Evolutionary conservation across 1,140 invertebrate genomes (phyloP), one percentile per base, ranked within the genome.

Genomic region (Micrasema minimum): DNA sequence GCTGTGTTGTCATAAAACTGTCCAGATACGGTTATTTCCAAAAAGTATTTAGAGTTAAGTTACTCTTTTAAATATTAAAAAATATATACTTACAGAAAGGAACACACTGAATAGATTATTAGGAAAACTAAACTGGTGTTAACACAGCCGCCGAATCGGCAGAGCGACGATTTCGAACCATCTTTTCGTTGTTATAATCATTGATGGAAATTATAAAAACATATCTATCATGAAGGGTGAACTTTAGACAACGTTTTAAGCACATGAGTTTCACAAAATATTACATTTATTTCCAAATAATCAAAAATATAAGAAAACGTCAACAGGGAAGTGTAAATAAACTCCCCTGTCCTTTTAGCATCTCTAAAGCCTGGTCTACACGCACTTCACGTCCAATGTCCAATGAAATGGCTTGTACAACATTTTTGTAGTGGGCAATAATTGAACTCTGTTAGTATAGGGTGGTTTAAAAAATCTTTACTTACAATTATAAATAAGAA

Each of bases 251-350:
- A 59, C 37, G 55, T 59, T 59, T 20, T 41, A 41, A 59, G 18
- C 37, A 59, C 35, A 22, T 41, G 37, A 59, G 12, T 43, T 38
- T 41, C 1, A 41, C 4, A 20, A 59, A 59, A 43, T 41, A 41
- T 20, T 35, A 59, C 55, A 16, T 41, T 4, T 41, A 59, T 59
- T 59, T 59, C 16, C 16, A 5, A 38, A 59, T 41, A 59, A 59
- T 59, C 55, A 7, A 38, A 59, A 41, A 59, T 41, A 59, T 11
- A 59, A 59, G 55, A 59, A 59, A 59, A 59, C 55, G 55, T 59
- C 55, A 59, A 59, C 55, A 41, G 55, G 55, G 55, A 59, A 59
- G 38, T 41, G 55, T 59, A 59, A 59, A 59, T 59, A 59, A 59
- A 59, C 55, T 59, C 55, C 55, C 55, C 55, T 59, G 55, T 59